phyloP scores from a whole-genome alignment of 2,113 vertebrate species.

The Kryptolebias marmoratus region DNA sequence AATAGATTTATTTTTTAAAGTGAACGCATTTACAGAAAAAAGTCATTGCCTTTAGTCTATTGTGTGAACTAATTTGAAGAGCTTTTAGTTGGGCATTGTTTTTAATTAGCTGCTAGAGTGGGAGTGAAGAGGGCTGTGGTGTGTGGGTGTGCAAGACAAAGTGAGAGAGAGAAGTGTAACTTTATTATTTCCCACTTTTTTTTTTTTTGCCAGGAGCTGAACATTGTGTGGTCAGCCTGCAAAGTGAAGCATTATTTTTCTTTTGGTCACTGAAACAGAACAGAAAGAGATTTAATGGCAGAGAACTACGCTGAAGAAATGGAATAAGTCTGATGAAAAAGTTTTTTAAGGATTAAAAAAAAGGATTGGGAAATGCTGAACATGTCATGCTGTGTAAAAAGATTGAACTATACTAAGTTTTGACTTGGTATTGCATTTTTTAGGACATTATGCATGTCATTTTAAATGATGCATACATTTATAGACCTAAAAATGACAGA shows the following conservation, averaged over 20 bases:
- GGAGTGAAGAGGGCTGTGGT: conserved; percentile 1
- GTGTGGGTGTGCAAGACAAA: not conserved
- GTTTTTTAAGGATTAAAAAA: conserved; percentile 4
- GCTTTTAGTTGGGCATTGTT: conserved; percentile 11
- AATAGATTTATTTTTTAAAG: conserved; percentile 4
- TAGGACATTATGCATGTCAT: not conserved
- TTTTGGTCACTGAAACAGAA: conserved; percentile 25
- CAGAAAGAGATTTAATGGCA: conserved; percentile 15
- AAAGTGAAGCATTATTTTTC: conserved; percentile 20
- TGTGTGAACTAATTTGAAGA: conserved; percentile 14
- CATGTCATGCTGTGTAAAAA: not conserved
- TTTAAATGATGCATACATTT: too few relatives aligned
- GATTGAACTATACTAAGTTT: not conserved
- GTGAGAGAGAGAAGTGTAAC: conserved; percentile 2
- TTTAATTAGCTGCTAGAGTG: conserved; percentile 14
- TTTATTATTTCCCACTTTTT: conserved; percentile 3
- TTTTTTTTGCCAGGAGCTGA: conserved; percentile 1
- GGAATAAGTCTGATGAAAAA: conserved; percentile 23
- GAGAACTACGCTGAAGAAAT: conserved; percentile 8
- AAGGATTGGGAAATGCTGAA: conserved; percentile 8
- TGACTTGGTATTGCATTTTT: not conserved
- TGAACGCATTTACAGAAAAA: not conserved
- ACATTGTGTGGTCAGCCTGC: conserved; percentile 16
- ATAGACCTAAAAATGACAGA: too few relatives aligned
- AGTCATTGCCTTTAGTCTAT: not conserved